A percentile compares a stretch with the other conserved stretches of the same genome.
Conservation (phyloP, 2,113 vertebrate genomes). For the Terrapene triunguis region DNA sequence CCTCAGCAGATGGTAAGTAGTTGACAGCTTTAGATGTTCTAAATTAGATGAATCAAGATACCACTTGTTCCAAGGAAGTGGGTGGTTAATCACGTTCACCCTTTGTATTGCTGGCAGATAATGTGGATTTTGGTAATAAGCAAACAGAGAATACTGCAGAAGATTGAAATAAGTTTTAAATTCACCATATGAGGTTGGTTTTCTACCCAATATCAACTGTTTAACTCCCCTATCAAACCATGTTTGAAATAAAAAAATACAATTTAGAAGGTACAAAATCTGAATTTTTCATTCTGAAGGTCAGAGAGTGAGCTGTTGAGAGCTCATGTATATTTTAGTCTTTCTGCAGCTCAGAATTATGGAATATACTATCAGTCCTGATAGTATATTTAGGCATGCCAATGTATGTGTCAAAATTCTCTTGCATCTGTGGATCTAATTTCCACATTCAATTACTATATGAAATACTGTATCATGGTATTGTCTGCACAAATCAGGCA, state of each 20-base stretch:
- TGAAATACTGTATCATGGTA: background rate
- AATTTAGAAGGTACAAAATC: background rate
- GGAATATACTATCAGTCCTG: background rate
- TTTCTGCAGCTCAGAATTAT: background rate
- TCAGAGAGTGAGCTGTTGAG: background rate
- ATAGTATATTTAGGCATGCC: background rate
- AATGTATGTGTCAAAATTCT: background rate
- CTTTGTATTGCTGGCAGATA: conserved; percentile 48
- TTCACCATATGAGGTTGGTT: conserved; percentile 38
- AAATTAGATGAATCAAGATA: conserved; percentile 65
- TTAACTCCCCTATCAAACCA: background rate
- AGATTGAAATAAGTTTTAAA: conserved; percentile 37
- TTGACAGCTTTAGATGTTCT: conserved; percentile 43
- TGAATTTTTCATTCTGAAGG: background rate
- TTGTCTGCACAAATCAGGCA: background rate
- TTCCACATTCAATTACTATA: background rate
- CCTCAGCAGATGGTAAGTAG: conserved; percentile 53
- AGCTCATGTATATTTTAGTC: background rate
- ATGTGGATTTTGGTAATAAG: conserved; percentile 51
- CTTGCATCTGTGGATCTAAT: fast-evolving
- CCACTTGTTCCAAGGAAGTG: conserved; percentile 56
- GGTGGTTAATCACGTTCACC: conserved; percentile 56
- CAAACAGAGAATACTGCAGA: background rate
- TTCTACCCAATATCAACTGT: background rate
- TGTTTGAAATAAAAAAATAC: background rate